Percentiles rank a stretch among this genome's conserved stretches.
Conservation (phyloP, 2,797 vertebrate species). For the Cirrhinus mrigala region DNA sequence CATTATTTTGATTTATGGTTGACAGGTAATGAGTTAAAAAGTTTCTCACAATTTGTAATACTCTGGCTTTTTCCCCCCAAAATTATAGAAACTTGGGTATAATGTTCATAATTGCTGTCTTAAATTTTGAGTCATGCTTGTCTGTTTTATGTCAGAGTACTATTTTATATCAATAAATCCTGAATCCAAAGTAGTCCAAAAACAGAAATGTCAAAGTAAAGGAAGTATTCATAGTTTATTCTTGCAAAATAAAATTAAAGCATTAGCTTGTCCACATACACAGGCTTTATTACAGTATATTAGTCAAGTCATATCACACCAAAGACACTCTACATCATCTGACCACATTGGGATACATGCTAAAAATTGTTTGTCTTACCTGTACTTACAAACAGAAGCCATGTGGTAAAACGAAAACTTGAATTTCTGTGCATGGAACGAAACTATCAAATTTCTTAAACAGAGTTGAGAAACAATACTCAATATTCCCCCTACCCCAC, state of each 20-base stretch:
- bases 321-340: slow-evolving; percentile 22
- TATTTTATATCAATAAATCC: background rate
- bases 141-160: slow-evolving; percentile 1
- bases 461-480: background rate
- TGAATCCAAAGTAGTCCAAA: background rate
- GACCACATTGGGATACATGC: background rate
- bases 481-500: no score
- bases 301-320: slow-evolving; percentile 31
- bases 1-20: background rate
- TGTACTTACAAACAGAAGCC: background rate
- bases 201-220: background rate
- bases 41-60: background rate
- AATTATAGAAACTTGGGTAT: background rate
- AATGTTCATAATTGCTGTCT: background rate
- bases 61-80: accelerated
- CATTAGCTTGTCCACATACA: background rate
- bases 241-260: background rate
- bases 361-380: background rate
- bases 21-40: background rate
- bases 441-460: slow-evolving; percentile 26
- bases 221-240: slow-evolving; percentile 9
- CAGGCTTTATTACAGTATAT: background rate
- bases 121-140: slow-evolving; percentile 5
- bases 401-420: background rate
- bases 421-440: slow-evolving; percentile 11